Conservation (phyloP, 92 coral and sea anemone genomes). For the Palythoa grandiflora region DNA sequence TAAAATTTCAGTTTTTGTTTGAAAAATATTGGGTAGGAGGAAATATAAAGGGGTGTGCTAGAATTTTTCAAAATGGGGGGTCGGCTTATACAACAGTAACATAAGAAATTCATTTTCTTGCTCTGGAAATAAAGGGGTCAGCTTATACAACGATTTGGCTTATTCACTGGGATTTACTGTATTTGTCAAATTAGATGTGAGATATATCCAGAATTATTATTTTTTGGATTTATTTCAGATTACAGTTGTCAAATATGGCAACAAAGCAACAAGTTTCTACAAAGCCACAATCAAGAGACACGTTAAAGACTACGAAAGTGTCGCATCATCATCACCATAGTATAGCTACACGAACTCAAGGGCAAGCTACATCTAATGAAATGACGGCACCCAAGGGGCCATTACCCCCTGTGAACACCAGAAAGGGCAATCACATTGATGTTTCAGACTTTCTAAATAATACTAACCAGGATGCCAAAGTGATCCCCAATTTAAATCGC, state of each 20-base stretch:
- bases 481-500: constrained; percentile 68
- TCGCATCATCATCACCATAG: constrained; percentile 62
- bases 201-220: no score
- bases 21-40: no score
- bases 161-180: no score
- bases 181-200: no score
- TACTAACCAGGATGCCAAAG: constrained; percentile 84
- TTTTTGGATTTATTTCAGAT: constrained; percentile 26
- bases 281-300: constrained; percentile 42
- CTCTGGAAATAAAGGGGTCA: background rate
- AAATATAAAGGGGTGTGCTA: background rate
- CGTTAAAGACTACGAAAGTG: constrained; percentile 54
- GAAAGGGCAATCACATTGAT: constrained; percentile 89
- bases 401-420: constrained; percentile 93
- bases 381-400: constrained; percentile 69
- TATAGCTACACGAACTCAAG: constrained; percentile 34
- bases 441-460: constrained; percentile 93
- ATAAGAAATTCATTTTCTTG: background rate
- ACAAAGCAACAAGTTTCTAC: constrained; percentile 49
- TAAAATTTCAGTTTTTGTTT: no score
- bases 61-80: background rate
- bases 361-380: constrained; percentile 46
- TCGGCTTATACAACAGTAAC: no score
- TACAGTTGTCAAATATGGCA: constrained; percentile 66
- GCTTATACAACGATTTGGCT: background rate